Percentiles rank a stretch among this genome's conserved stretches.
These are phyloP conservation scores for Sitta carolinensis DNA, from an alignment of 2,797 vertebrate species.

Conservation along the genomic window DNA sequence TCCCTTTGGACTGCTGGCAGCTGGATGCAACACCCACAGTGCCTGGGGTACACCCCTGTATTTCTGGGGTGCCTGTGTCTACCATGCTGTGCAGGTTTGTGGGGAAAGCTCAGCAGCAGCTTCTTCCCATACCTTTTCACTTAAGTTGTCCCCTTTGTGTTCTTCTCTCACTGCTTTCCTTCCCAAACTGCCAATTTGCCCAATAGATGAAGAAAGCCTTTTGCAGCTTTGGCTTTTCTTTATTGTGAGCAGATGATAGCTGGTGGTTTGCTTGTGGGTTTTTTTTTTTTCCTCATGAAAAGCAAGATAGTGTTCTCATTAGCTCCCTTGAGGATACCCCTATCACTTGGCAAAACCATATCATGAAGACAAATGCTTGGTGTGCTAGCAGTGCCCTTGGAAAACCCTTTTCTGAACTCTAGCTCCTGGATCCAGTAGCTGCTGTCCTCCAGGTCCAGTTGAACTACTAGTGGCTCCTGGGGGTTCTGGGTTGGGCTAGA, in stretches of 20 bases:
- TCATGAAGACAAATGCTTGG: background rate
- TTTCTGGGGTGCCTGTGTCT: background rate
- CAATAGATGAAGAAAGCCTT: background rate
- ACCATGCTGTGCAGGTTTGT: background rate
- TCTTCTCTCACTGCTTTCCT: background rate
- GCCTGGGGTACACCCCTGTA: accelerated
- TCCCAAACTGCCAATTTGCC: background rate
- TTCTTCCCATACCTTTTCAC: background rate
- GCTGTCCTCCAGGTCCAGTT: background rate
- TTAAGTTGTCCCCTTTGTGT: background rate
- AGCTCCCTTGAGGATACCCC: background rate
- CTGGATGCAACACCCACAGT: background rate
- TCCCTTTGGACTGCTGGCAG: background rate
- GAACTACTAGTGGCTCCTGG: background rate
- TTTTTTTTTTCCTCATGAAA: background rate
- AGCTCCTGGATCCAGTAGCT: background rate
- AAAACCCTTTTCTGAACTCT: background rate
- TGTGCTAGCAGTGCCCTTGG: background rate
- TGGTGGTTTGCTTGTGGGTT: background rate
- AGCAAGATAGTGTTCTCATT: background rate
- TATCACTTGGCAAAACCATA: background rate
- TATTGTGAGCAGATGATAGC: background rate
- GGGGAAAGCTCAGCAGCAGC: background rate
- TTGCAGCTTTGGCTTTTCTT: background rate
- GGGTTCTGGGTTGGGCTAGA: background rate